phyloP scores from a whole-genome alignment of 2,113 vertebrate species.

The Gadus macrocephalus region DNA sequence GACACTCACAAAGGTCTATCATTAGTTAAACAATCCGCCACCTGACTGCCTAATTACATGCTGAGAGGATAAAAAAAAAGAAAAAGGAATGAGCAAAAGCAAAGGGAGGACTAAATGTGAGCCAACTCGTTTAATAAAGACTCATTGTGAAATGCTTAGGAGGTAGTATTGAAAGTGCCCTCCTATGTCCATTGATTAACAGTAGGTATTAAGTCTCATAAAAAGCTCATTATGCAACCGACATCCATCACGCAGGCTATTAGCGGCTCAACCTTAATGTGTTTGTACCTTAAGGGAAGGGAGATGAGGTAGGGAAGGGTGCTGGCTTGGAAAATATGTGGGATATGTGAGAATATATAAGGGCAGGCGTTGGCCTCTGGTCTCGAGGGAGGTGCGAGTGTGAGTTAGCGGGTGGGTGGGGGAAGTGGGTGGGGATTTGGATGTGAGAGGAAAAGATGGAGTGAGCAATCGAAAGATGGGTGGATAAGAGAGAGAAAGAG shows the following conservation, averaged over 20 bases:
- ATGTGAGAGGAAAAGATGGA: neutral
- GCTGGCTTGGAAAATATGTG: constrained; percentile 34
- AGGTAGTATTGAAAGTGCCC: constrained; percentile 85
- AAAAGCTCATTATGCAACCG: constrained; percentile 82
- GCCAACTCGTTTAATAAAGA: constrained; percentile 90
- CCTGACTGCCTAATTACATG: constrained; percentile 47
- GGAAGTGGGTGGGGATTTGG: constrained; percentile 5
- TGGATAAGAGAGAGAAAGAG: too few species aligned
- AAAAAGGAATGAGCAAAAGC: constrained; percentile 20
- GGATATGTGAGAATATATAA: constrained; percentile 27
- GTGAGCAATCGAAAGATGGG: too few species aligned
- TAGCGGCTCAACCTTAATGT: constrained; percentile 67
- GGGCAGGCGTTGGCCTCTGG: constrained; percentile 21
- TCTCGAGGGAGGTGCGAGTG: constrained; percentile 14
- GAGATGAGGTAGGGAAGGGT: constrained; percentile 42
- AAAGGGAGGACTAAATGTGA: constrained; percentile 46
- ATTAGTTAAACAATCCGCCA: constrained; percentile 38
- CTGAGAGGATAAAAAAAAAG: constrained; percentile 34
- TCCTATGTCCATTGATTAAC: constrained; percentile 92
- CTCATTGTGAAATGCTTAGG: constrained; percentile 88
- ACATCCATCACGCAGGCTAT: constrained; percentile 76
- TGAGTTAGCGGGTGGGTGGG: neutral
- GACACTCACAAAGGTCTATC: constrained; percentile 19
- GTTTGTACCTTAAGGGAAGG: constrained; percentile 59
- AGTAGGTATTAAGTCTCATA: constrained; percentile 87